Evolutionary conservation across 2,888 invertebrate genomes (phyloP).

Genomic region (Conops quadrifasciatus): DNA sequence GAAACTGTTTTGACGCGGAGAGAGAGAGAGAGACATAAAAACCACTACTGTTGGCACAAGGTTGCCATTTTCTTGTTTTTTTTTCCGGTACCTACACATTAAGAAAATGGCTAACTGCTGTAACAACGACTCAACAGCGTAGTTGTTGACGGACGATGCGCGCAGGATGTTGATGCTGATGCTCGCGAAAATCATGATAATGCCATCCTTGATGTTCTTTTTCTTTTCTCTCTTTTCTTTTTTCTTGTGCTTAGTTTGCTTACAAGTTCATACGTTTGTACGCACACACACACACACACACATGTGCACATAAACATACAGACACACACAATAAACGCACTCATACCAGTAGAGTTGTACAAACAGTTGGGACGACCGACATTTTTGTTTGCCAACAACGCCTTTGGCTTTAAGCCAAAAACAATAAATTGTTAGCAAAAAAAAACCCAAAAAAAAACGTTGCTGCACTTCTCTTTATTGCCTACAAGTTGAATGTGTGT

Average conservation of each 20-base stretch:
- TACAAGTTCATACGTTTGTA: background rate
- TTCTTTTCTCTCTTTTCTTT: background rate
- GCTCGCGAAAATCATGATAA: background rate
- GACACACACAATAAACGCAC: background rate
- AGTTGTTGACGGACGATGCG: too few species aligned
- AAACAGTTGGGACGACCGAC: background rate
- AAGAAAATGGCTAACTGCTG: background rate
- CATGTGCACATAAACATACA: background rate
- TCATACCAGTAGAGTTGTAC: too few species aligned
- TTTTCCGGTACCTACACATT: background rate
- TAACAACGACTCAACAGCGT: background rate
- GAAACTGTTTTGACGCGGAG: background rate
- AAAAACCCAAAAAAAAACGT: background rate
- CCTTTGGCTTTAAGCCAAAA: conserved; percentile 23
- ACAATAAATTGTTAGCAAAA: conserved; percentile 24
- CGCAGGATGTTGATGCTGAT: background rate
- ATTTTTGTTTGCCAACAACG: conserved; percentile 15
- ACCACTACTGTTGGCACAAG: background rate
- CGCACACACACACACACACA: background rate
- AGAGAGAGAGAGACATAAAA: background rate
- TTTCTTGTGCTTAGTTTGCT: background rate
- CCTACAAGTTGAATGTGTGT: background rate
- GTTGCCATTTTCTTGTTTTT: background rate
- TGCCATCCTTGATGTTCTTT: too few species aligned
- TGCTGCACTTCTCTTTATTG: background rate